Conservation (phyloP, 2,888 invertebrate species). For the Athalia cordata region DNA sequence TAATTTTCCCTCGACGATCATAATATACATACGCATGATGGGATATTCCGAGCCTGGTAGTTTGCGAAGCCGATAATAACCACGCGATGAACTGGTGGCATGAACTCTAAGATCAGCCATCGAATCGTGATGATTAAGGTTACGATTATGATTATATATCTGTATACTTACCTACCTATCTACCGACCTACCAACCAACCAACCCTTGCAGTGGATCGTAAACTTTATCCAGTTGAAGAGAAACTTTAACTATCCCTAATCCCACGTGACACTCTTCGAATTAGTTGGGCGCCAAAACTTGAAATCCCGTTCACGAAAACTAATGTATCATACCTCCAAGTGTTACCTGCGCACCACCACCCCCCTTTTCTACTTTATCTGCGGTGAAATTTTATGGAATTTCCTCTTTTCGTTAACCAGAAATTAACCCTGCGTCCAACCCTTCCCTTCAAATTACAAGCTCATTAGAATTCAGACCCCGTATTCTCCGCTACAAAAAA, state of each 20-base stretch:
- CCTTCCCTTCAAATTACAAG: conserved; percentile 16
- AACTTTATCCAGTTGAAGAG: not conserved
- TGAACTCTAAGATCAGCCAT: not conserved
- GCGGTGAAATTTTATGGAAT: not conserved
- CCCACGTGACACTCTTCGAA: conserved; percentile 28
- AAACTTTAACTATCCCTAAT: conserved; percentile 41
- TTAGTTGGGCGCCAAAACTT: conserved; percentile 15
- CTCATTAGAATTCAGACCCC: conserved; percentile 24
- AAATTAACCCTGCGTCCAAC: not conserved
- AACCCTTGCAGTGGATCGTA: not conserved
- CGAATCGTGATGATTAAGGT: conserved; percentile 17
- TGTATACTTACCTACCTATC: not conserved
- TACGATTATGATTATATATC: not conserved
- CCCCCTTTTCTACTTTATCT: too few species aligned
- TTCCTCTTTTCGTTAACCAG: not conserved
- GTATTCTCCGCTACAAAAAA: not conserved
- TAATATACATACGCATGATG: not conserved
- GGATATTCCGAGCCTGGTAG: not conserved
- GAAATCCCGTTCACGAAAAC: conserved; percentile 22
- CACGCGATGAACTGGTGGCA: conserved; percentile 4
- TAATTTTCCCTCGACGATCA: not conserved
- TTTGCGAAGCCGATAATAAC: conserved; percentile 16
- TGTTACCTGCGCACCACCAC: not conserved
- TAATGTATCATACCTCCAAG: conserved; percentile 8
- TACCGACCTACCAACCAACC: too few species aligned